These are phyloP conservation scores for Drosophila tropicalis DNA, from an alignment of 1,140 invertebrate genomes.

Conservation along the genomic window DNA sequence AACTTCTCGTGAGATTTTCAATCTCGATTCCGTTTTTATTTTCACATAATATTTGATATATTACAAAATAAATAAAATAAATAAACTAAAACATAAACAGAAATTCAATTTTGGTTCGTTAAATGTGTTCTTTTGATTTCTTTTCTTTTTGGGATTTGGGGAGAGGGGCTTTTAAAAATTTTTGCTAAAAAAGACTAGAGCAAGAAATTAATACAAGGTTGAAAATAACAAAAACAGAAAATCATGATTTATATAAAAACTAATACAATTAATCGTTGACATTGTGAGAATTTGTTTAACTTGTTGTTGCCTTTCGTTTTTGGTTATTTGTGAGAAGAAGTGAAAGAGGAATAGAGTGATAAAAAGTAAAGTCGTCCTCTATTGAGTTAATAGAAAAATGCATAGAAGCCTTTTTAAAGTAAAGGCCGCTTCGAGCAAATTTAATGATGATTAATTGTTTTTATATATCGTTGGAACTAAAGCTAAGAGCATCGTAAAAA, in stretches of 20 bases:
- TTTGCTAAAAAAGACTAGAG: constrained; percentile 40
- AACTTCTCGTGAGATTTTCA: constrained; percentile 26
- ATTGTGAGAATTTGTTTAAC: constrained; percentile 52
- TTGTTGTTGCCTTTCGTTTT: constrained; percentile 17
- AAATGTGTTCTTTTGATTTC: constrained; percentile 32
- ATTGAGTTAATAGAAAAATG: constrained; percentile 68
- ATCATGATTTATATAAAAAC: constrained; percentile 35
- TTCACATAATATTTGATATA: constrained; percentile 63
- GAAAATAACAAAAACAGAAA: constrained; percentile 40
- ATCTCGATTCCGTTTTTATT: constrained; percentile 65
- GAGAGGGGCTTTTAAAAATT: constrained; percentile 14
- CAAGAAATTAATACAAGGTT: constrained; percentile 44
- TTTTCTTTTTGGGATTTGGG: constrained; percentile 7
- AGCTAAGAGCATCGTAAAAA: constrained; percentile 58
- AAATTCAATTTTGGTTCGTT: constrained; percentile 67
- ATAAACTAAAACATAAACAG: constrained; percentile 75
- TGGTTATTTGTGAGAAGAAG: constrained; percentile 32
- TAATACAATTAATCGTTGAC: constrained; percentile 55
- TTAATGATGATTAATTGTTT: constrained; percentile 53
- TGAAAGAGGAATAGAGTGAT: constrained; percentile 10
- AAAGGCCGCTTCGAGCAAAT: constrained; percentile 50
- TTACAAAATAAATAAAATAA: constrained; percentile 77
- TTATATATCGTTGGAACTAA: constrained; percentile 56
- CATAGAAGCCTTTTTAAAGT: constrained; percentile 54
- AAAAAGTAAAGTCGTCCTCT: constrained; percentile 46